Evolutionary conservation across 2,888 invertebrate species (phyloP), one percentile per base, ranked within the genome.

Genomic region (Chrysolina oricalcia): DNA sequence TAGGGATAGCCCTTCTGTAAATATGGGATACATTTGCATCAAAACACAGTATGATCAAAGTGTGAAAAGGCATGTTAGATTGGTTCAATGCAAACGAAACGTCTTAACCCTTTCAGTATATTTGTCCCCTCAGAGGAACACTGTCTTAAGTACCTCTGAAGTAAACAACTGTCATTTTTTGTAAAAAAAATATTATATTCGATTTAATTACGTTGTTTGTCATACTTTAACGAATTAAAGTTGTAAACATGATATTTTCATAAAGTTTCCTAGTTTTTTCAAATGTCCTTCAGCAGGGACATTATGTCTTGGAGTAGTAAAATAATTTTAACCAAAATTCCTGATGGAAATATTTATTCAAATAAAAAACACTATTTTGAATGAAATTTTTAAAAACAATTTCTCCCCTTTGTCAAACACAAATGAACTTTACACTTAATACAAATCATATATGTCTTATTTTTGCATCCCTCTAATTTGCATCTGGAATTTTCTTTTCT

Each of bases 321-420:
- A 10, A 64, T 35, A 64, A 64, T 64, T 35, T 64, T 35, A 64
- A 64, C 64, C 19, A 41, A 64, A 64, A 64, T 40, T 27, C 41
- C 40, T 64, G 64, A 35, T 64, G 64, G 64, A 64, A 64, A 64
- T 64, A 64, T 64, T 64, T 64, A 64, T 64, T 64, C 64, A 64
- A 64, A 40, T 40, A 64, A 64, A 64, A 64, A 41, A 40, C 64
- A 64, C 64, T 64, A 64, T 64, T 64, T 64, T 64, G 64, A 40
- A 64, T 64, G 64, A 64, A 64, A 40, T 35, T 64, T 64, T 19
- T 35, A 19, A n/a, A 64, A 64, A 64, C 64, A 64, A 64, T 64
- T 64, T 64, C 64, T 64, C 21, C 64, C 64, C 64, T 64, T 64
- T n/a, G 40, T 64, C 27, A 64, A 64, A 48, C 50, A 53, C 40